Evolutionary conservation across 2,888 invertebrate genomes (phyloP), one percentile per base, ranked within the genome.

Genomic region (Hydroisotoma schaefferi): DNA sequence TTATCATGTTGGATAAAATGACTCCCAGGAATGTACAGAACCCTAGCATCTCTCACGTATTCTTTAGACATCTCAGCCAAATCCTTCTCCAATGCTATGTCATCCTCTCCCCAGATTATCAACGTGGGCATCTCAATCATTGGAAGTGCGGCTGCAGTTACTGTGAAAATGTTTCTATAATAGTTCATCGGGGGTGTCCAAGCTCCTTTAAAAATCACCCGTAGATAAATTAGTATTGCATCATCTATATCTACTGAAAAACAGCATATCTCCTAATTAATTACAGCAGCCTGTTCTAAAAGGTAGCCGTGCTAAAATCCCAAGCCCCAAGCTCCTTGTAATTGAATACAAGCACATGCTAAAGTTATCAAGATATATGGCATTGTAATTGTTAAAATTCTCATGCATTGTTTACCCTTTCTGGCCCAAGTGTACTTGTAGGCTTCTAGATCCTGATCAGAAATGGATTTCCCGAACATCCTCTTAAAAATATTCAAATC

Each of bases 1-100:
- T 79, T 78, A 68, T 82, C 81, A 75, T 83, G 82, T 61, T 83
- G 83, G 33, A 82, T 75, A 67, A 81, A 83, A 74, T 84, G 83
- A 12, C 78, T 77, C 15, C 77, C 79, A 25, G 80, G 76, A 2
- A 84, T 68, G 2, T 80, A 74, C 22, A 75, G 74, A 0, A 79
- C 78, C 68, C 81, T 78, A 25, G 82, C 75, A 51, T 76, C 74
- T 1, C 76, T 73, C 62, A 81, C 81, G 58, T 77, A 75, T 23
- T 77, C 73, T 69, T 79, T 78, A 74, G 80, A 76, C 3, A 68
- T 23, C 38, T 65, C 61, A 8, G 67, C 61, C 44, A 67, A 58
- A 48, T 65, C 63, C 22, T 67, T 70, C 8, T 57, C 58, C 47
- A 70, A 33, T 10, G 68, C 68, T 2, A 69, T 12, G 65, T 84